Base-by-base conservation (phyloP, 2,113 vertebrate genomes). In the Globicephala melas region DNA sequence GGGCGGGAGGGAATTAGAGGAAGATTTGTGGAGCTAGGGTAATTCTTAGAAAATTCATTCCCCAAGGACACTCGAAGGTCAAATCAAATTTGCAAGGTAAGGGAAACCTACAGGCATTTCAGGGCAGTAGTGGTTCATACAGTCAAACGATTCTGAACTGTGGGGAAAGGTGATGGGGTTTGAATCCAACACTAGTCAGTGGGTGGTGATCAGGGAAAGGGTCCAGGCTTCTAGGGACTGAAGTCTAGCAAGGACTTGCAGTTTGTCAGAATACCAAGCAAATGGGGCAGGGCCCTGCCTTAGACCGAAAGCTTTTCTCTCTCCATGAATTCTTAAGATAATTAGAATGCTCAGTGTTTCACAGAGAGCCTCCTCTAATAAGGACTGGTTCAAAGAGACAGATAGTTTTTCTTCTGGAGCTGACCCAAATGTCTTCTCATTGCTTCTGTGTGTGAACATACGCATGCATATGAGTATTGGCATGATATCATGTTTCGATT, bases 401-500 rank as follows among this genome's bases (percentile, higher is more conserved):
- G 3, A 41, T 84, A 70, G 23, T 31, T 93, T 89, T 93, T 89
- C 21, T 55, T 68, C 33, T 63, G 88, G 4, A 47, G 15, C 67
- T 87, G 68, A 87, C 10, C 11, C 50, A 94, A 86, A 41, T 95
- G 50, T 23, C 47, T 87, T 79, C 14, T 73, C 68, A 74, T 79
- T 74, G 38, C 95, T 58, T 63, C 47, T 94, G 17, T 55, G 11
- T 86, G 3, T 86, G 25, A 77, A 25, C 1, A 33, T 89, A 85
- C 9, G 36, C 41, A 93, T 87, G 41, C n/a, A 95, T 55, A 60
- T 36, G 33, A 84, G 47, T 80, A 58, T 33, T 14, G 1, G 50
- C 65, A 76, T 87, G 67, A 58, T 74, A 90, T 41, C 55, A 95
- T 67, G 31, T 73, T 94, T 96, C 83, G 53, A 86, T 92, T 97